Percentiles rank a stretch among this genome's conserved stretches.
Evolutionary conservation across 2,888 invertebrate genomes (phyloP).

Genomic region (Sericinus montela): DNA sequence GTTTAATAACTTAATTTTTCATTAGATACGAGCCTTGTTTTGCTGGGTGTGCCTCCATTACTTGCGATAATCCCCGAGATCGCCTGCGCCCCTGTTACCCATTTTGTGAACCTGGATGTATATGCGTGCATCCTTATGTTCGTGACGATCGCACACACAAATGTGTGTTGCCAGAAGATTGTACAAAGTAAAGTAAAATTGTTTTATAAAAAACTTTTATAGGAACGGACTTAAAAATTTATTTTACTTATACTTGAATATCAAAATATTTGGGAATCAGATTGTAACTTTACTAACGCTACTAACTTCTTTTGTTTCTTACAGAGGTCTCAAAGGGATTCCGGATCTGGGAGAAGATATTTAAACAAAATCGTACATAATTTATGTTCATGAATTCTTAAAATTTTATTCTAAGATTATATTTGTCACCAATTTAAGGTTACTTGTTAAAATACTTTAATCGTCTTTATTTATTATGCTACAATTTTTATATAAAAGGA

Average conservation of each 20-base stretch:
- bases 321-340: conserved; percentile 69
- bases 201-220: no score
- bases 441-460: no score
- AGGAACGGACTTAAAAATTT: no score
- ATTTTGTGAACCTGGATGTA: conserved; percentile 69
- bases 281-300: no score
- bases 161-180: conserved; percentile 64
- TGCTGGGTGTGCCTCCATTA: conserved; percentile 65
- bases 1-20: no score
- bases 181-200: conserved; percentile 54
- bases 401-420: no score
- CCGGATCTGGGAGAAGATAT: conserved; percentile 63
- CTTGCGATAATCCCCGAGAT: conserved; percentile 70
- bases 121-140: conserved; percentile 61
- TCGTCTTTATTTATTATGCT: no score
- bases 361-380: conserved; percentile 22
- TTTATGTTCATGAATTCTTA: no score
- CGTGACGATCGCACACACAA: conserved; percentile 72
- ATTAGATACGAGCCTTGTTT: conserved; percentile 62
- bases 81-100: conserved; percentile 70
- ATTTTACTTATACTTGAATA: no score
- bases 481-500: no score
- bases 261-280: no score
- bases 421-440: no score
- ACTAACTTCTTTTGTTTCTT: conserved; percentile 24